Evolutionary conservation across 2,888 invertebrate genomes (phyloP), one percentile per base, ranked within the genome.

Genomic region (Apodemia duryi): DNA sequence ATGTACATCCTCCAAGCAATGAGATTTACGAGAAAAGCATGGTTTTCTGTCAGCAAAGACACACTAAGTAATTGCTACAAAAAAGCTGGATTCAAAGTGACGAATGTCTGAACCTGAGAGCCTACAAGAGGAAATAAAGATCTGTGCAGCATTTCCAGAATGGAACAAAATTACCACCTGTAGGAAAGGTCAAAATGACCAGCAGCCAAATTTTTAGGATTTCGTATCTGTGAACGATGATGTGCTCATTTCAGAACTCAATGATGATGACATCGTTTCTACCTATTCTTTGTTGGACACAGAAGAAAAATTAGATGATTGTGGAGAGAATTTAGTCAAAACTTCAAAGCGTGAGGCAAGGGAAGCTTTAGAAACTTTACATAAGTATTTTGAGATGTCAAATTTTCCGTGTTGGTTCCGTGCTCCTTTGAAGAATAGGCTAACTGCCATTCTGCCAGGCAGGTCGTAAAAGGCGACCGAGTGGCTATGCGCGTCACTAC

Each of bases 31-130:
- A 61, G 63, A 21, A 64, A 68, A 66, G 54, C 66, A 66, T 66
- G 69, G 67, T 65, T 67, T 64, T 61, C 64, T 66, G 69, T 69
- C 1, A 90, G 66, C 4, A 61, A 61, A 54, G 6, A 6, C 3
- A 54, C 46, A 11, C 6, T 54, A 21, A n/a, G 3, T 13, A 21
- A 54, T n/a, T 54, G 54, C 54, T 54, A 11, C 57, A 63, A 51
- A 63, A 66, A 61, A 66, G 63, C 63, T 66, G 63, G 66, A 61
- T 66, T 66, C 63, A 61, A 60, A 63, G 35, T 35, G 35, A 60
- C 63, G 32, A 60, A 66, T 60, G 66, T 46, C 63, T 63, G 57
- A 54, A 60, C 60, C 63, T 60, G 64, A 60, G 62, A 64, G 65
- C 62, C 38, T 52, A 64, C 64, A 67, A 65, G 65, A 64, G 63